Evolutionary conservation across 2,113 vertebrate species (phyloP).

Genomic region (Tamias sibiricus): DNA sequence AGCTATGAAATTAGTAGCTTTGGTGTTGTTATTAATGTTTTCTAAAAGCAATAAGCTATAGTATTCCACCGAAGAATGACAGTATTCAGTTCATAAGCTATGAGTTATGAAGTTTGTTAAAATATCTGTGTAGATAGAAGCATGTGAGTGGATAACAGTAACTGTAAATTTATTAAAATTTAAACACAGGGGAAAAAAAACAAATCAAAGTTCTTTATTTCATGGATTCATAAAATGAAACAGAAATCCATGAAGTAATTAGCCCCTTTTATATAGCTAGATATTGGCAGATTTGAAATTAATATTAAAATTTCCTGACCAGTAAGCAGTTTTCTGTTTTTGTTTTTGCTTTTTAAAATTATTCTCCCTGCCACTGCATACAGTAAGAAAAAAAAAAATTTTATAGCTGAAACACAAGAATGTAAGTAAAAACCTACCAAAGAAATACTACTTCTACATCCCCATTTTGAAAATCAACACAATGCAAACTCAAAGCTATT

Average conservation of each 20-base stretch:
- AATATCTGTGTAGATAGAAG: neutral
- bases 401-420: neutral
- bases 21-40: neutral
- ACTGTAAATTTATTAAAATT: conserved; percentile 16
- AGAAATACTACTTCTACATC: neutral
- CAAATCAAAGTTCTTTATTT: neutral
- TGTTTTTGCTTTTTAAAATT: neutral
- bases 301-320: neutral
- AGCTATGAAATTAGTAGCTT: neutral
- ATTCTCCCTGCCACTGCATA: neutral
- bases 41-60: conserved; percentile 4
- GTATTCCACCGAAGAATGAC: neutral
- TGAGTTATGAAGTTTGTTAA: neutral
- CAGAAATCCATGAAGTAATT: neutral
- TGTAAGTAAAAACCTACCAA: neutral
- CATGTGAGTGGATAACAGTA: neutral
- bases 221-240: neutral
- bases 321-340: neutral
- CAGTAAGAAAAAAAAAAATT: neutral
- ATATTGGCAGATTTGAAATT: neutral
- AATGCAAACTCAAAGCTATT: neutral
- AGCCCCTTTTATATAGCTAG: neutral
- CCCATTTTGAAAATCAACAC: conserved; percentile 6
- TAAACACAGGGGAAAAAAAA: neutral
- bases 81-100: neutral